phyloP scores from a whole-genome alignment of 2,113 vertebrate genomes.

The Axis porcinus region DNA sequence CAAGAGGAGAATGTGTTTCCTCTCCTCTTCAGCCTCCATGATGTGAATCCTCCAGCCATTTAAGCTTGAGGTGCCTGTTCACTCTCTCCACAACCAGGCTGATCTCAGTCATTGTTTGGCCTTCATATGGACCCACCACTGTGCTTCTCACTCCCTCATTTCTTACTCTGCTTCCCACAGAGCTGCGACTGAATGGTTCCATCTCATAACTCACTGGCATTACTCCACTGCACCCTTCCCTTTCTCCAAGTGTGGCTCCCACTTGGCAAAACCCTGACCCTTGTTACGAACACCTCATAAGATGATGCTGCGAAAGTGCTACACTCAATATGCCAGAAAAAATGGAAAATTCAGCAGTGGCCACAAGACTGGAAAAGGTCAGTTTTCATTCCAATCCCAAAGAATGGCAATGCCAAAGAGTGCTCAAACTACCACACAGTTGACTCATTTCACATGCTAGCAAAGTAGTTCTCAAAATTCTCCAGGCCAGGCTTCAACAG shows the following conservation, averaged over 20 bases:
- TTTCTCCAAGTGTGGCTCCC: neutral
- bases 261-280: neutral
- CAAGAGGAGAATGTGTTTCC: neutral
- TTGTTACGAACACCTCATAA: neutral
- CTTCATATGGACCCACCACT: neutral
- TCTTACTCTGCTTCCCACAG: neutral
- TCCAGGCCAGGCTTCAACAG: neutral
- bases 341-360: neutral
- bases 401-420: neutral
- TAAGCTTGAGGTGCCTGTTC: neutral
- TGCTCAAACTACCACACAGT: neutral
- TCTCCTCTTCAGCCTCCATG: neutral
- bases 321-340: neutral
- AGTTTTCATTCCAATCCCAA: neutral
- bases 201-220: neutral
- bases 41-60: neutral
- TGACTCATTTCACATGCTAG: neutral
- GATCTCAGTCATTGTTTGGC: neutral
- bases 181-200: neutral
- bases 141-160: neutral
- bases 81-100: neutral
- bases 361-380: neutral
- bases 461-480: neutral
- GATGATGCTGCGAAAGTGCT: neutral
- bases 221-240: neutral